Evolutionary conservation across 2,888 invertebrate genomes (phyloP).

Genomic region (Cerastis leucographa): DNA sequence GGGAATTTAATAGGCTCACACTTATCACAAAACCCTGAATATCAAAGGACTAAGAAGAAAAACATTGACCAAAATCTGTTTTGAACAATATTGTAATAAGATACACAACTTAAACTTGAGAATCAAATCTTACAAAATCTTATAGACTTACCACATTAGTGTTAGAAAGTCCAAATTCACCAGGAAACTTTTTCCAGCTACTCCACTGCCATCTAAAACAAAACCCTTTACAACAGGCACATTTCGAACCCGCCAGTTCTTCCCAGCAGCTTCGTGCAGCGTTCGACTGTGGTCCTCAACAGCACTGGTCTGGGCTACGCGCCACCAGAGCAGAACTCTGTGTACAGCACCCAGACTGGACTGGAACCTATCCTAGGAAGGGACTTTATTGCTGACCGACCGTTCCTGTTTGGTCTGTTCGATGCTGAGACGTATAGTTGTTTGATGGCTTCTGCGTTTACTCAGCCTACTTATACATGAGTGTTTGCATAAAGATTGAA

Average conservation of each 20-base stretch:
- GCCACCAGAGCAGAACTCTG: background rate
- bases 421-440: conserved; percentile 41
- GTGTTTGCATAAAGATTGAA: background rate
- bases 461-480: conserved; percentile 35
- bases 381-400: conserved; percentile 54
- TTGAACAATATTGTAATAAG: background rate
- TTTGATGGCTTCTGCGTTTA: conserved; percentile 22
- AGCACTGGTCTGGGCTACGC: conserved; percentile 32
- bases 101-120: no score
- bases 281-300: conserved; percentile 36
- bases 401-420: conserved; percentile 44
- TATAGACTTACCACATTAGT: background rate
- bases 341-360: conserved; percentile 13
- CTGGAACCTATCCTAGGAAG: conserved; percentile 31
- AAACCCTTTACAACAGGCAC: conserved; percentile 28
- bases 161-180: background rate
- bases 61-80: background rate
- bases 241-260: conserved; percentile 50
- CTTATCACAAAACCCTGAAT: background rate
- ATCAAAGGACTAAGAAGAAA: background rate
- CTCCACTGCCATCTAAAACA: background rate
- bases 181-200: background rate
- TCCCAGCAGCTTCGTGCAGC: conserved; percentile 50
- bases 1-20: background rate
- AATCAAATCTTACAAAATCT: background rate